Evolutionary conservation across 2,113 vertebrate genomes (phyloP).

Genomic region (Pyrgilauda ruficollis): DNA sequence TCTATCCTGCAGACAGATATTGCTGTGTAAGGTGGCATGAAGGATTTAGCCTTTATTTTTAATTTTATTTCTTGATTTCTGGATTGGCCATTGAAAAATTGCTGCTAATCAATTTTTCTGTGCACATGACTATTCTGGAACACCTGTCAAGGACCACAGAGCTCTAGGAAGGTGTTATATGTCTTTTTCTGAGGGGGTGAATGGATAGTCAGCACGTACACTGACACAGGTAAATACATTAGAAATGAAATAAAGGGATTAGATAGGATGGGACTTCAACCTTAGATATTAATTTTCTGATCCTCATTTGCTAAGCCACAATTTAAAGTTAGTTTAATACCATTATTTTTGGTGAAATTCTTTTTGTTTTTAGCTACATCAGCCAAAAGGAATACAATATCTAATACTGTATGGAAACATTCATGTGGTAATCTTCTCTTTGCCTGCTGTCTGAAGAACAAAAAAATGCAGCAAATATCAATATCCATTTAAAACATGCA

Average conservation of each 20-base stretch:
- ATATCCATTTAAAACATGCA: not conserved
- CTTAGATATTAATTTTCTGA: slow-evolving; percentile 27
- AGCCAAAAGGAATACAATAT: slow-evolving; percentile 23
- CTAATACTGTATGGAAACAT: slow-evolving; percentile 2
- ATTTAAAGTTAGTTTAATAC: slow-evolving; percentile 37
- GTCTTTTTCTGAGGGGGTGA: not conserved
- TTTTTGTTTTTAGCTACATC: not conserved
- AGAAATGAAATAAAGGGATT: not conserved
- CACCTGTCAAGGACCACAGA: not conserved
- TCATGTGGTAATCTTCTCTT: slow-evolving; percentile 16
- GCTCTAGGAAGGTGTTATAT: not conserved
- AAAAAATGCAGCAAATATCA: not conserved
- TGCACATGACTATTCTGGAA: not conserved
- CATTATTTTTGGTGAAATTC: not conserved
- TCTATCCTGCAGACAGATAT: not conserved
- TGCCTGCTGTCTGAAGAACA: not conserved
- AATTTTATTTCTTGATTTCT: not conserved
- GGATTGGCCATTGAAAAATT: not conserved
- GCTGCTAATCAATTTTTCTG: not conserved
- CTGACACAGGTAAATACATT: not conserved
- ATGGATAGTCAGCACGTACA: not conserved
- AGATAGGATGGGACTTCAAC: not conserved
- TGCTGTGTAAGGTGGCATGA: not conserved
- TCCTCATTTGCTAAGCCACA: not conserved
- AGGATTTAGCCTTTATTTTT: not conserved